phyloP scores from a whole-genome alignment of 2,113 vertebrate genomes.

The Peucedramus taeniatus region DNA sequence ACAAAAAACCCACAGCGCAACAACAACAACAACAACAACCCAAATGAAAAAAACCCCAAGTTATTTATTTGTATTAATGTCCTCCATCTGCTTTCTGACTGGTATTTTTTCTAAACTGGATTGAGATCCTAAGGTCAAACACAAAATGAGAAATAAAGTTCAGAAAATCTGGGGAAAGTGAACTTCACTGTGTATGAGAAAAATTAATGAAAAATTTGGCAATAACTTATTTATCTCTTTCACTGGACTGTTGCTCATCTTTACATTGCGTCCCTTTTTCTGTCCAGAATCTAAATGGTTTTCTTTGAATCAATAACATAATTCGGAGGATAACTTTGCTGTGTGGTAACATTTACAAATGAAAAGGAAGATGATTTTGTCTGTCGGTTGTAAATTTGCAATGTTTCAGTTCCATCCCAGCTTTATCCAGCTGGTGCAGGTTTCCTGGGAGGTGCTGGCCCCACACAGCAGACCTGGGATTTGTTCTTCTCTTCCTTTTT shows the following conservation, averaged over 20 bases:
- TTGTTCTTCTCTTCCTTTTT: neutral
- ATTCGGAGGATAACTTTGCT: neutral
- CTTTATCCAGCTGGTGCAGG: neutral
- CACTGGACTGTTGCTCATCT: neutral
- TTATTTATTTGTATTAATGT: neutral
- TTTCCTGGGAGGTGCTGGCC: neutral
- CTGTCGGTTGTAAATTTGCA: neutral
- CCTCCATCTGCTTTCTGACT: neutral
- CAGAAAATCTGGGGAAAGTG: neutral
- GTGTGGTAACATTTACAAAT: neutral
- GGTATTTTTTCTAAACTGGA: neutral
- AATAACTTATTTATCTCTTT: neutral
- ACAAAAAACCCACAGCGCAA: neutral
- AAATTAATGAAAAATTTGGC: neutral
- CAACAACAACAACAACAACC: neutral
- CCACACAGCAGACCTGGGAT: neutral
- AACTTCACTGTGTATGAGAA: neutral
- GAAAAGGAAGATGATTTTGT: neutral
- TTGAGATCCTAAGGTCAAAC: neutral
- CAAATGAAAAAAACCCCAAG: neutral
- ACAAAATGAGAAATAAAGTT: neutral
- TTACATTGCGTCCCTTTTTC: neutral
- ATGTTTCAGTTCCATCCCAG: neutral
- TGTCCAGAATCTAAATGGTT: neutral
- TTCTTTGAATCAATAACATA: neutral